Conservation (phyloP, 1,140 invertebrate species). For the Zaprionus ornatus region DNA sequence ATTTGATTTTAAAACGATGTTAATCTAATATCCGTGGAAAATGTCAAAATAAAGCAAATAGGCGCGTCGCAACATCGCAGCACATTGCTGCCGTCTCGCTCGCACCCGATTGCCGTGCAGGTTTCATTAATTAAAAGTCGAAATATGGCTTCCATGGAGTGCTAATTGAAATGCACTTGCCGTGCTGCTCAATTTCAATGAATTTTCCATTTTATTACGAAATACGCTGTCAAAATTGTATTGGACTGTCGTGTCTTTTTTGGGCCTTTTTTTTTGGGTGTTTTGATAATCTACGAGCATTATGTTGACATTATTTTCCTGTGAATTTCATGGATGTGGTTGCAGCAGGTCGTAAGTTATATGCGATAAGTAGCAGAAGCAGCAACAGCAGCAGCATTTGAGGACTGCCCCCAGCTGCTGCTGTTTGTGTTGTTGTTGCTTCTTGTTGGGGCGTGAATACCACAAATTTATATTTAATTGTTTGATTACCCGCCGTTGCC, state of each 20-base stretch:
- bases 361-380: conserved; percentile 6
- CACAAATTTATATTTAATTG: conserved; percentile 81
- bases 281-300: conserved; percentile 68
- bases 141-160: conserved; percentile 42
- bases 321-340: conserved; percentile 60
- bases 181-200: conserved; percentile 74
- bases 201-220: conserved; percentile 80
- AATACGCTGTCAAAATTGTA: conserved; percentile 79
- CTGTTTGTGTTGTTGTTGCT: background rate
- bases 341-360: conserved; percentile 36
- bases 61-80: conserved; percentile 33
- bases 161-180: conserved; percentile 81
- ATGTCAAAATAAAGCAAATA: conserved; percentile 80
- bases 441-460: conserved; percentile 68
- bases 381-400: conserved; percentile 16
- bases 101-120: background rate
- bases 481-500: conserved; percentile 56
- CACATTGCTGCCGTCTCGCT: background rate
- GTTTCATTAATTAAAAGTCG: conserved; percentile 71
- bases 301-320: conserved; percentile 81
- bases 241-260: conserved; percentile 31
- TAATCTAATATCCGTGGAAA: conserved; percentile 84
- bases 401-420: conserved; percentile 40
- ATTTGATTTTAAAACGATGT: conserved; percentile 83
- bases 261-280: conserved; percentile 34